These are phyloP conservation scores for Acanthopleura granulata DNA, from an alignment of 2,888 invertebrate genomes.

Conservation along the genomic window DNA sequence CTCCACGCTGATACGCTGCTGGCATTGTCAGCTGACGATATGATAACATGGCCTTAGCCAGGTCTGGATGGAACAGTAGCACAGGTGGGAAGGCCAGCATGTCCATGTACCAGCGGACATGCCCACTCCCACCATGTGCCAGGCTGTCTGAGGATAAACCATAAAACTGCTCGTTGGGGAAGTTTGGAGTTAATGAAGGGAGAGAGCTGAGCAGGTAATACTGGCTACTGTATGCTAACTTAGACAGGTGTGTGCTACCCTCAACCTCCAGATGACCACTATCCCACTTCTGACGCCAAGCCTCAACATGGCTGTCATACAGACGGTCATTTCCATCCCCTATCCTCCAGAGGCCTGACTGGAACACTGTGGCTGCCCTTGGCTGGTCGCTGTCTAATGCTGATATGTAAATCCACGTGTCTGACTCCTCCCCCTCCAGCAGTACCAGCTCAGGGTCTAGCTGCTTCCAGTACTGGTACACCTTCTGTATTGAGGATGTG, in stretches of 20 bases:
- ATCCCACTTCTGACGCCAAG: not conserved
- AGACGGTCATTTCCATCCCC: not conserved
- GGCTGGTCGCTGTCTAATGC: not conserved
- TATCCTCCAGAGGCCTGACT: not conserved
- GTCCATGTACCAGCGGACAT: conserved; percentile 58
- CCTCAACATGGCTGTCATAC: not conserved
- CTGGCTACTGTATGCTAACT: not conserved
- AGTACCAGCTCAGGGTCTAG: not conserved
- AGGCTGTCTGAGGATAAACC: conserved; percentile 45
- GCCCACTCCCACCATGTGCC: conserved; percentile 39
- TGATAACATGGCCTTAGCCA: conserved; percentile 42
- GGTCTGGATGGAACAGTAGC: conserved; percentile 44
- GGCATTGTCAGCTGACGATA: conserved; percentile 33
- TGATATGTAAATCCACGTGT: not conserved
- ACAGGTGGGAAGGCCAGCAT: conserved; percentile 51
- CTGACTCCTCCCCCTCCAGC: not conserved
- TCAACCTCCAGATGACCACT: not conserved
- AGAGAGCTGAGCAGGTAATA: conserved; percentile 40
- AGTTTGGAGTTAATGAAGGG: conserved; percentile 43
- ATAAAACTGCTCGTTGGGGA: conserved; percentile 32
- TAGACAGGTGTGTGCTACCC: not conserved
- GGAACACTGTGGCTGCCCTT: conserved; percentile 1
- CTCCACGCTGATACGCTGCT: conserved; percentile 34
- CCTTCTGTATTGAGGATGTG: not conserved
- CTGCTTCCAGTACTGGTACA: not conserved